A percentile compares a stretch with the other conserved stretches of the same genome.
phyloP scores from a whole-genome alignment of 2,888 invertebrate species.

The Plusia festucae region DNA sequence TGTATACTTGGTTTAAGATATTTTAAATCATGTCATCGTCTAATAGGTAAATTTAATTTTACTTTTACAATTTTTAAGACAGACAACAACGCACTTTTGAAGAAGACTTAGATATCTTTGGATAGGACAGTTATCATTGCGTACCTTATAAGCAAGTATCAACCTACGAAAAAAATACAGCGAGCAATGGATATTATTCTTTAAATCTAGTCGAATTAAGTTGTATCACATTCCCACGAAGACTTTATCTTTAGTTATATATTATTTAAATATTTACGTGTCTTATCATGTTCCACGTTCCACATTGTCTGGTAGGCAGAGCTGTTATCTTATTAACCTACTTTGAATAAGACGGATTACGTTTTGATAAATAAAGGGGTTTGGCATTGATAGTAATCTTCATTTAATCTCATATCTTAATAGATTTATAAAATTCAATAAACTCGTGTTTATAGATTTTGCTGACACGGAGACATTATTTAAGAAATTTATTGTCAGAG shows the following conservation, averaged over 20 bases:
- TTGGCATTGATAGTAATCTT: constrained; percentile 21
- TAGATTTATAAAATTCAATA: too few relatives aligned
- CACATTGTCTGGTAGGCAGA: constrained; percentile 36
- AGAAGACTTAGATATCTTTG: background rate
- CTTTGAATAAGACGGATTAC: constrained; percentile 37
- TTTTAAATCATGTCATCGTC: too few relatives aligned
- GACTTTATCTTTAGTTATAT: constrained; percentile 34
- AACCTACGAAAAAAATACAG: background rate
- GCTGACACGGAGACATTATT: too few relatives aligned
- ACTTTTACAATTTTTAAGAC: background rate
- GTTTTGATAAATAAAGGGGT: constrained; percentile 31
- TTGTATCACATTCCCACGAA: constrained; percentile 41
- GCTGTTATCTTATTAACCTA: constrained; percentile 53
- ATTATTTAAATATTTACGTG: constrained; percentile 42
- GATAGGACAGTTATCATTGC: background rate
- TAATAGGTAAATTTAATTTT: background rate
- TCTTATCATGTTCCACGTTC: constrained; percentile 37
- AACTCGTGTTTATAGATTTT: too few relatives aligned
- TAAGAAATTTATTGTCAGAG: too few relatives aligned
- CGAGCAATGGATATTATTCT: background rate
- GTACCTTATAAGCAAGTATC: background rate
- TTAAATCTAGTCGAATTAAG: background rate
- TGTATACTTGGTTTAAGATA: too few relatives aligned
- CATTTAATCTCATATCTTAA: background rate
- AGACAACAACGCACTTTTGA: background rate